Base-by-base conservation (phyloP, 30 jellyfish, hydroid and myxozoan species). In the Cassiopea andromeda region DNA sequence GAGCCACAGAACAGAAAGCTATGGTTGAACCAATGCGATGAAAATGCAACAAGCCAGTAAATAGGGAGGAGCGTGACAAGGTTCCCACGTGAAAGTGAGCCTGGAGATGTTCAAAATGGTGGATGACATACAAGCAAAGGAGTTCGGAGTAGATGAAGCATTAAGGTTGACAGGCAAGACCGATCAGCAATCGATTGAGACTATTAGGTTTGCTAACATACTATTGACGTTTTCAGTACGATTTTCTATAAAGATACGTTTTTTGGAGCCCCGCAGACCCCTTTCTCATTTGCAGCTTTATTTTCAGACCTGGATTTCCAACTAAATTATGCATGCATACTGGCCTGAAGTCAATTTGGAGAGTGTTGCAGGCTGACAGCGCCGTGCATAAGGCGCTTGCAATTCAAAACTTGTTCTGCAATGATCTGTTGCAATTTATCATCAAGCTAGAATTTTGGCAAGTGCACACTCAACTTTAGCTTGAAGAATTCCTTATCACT, bases 61-160 rank as follows among this genome's bases (percentile, higher is more conserved):
- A 2, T 4, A 64, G 38, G 73, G 73, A 64, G 73, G 73, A 64
- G 73, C 73, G 6, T 64, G 27, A 14, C 43, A 9, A 64, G 73
- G 9, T 67, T 57, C 19, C 72, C 91, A 68, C 91, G 83, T 82
- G 83, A 49, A 68, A 67, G 72, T n/a, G n/a, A 54, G 19, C 48
- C 16, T 81, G 70, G 74, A 59, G 46, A 19, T 47, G 18, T 17
- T 68, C 71, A 75, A 86, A 6, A 87, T 87, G 94, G 94, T 64
- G 94, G 81, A 46, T 8, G 90, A 45, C 17, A 81, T 73, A 44
- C 78, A 69, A 61, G 84, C 8, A 45, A 64, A 86, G 69, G 86
- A 46, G 14, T 78, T 87, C 44, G 85, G 75, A 60, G 90, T 90
- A 50, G 69, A 78, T 19, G 82, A 54, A 17, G 94, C 90, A 10